Percentiles rank a stretch among this genome's conserved stretches.
Conservation (phyloP, 2,113 vertebrate genomes). For the Ceyx margarethae region DNA sequence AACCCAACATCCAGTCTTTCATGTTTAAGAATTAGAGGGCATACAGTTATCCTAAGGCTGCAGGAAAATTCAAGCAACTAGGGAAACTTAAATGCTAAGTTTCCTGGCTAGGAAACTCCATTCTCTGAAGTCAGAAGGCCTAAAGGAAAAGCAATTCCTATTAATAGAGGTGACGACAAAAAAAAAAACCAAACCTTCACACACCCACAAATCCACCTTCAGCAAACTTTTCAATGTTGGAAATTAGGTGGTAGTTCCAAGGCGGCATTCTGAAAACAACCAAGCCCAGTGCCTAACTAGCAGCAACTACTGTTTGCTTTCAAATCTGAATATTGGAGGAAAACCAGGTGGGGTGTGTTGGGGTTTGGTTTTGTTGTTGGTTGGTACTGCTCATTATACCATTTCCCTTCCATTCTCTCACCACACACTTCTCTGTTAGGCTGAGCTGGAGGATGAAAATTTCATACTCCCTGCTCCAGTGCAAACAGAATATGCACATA, state of each 20-base stretch:
- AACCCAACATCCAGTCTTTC: not conserved
- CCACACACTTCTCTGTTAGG: not conserved
- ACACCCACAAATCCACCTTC: not conserved
- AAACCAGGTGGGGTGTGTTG: not conserved
- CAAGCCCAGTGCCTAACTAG: too few relatives aligned
- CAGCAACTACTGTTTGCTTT: not conserved
- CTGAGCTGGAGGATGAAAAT: not conserved
- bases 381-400: not conserved
- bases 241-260: not conserved
- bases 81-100: not conserved
- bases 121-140: not conserved
- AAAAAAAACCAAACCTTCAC: not conserved
- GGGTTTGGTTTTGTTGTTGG: not conserved
- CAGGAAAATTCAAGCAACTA: not conserved
- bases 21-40: not conserved
- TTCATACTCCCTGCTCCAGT: not conserved
- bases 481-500: not conserved
- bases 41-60: not conserved
- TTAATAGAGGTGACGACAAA: not conserved
- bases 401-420: not conserved
- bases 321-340: not conserved
- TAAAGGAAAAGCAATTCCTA: not conserved
- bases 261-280: not conserved
- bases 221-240: not conserved
- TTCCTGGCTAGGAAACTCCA: not conserved